Conservation (phyloP, 2,888 invertebrate genomes). For the Axea sp. region DNA sequence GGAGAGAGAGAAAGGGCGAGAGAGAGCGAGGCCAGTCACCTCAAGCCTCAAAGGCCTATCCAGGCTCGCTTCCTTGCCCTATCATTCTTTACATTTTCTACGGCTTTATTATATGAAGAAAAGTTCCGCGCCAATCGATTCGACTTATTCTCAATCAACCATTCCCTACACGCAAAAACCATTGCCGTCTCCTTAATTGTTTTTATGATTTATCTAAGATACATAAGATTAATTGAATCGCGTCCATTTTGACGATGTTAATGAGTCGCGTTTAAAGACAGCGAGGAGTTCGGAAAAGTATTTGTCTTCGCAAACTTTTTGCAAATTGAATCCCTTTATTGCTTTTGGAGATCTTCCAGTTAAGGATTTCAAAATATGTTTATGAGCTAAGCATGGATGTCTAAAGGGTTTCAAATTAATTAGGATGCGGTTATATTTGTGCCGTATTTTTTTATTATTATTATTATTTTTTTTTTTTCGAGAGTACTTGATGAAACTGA, state of each 20-base stretch:
- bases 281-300: not conserved
- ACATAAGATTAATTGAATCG: slow-evolving; percentile 47
- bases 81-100: slow-evolving; percentile 49
- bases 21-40: slow-evolving; percentile 53
- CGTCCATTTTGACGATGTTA: slow-evolving; percentile 9
- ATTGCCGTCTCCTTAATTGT: no score
- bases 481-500: slow-evolving; percentile 25
- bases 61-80: slow-evolving; percentile 41
- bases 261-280: slow-evolving; percentile 18
- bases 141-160: slow-evolving; percentile 22
- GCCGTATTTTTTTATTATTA: no score
- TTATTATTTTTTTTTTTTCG: slow-evolving; percentile 8
- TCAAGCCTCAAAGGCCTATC: slow-evolving; percentile 32
- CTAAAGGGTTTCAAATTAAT: slow-evolving; percentile 35
- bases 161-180: slow-evolving; percentile 6
- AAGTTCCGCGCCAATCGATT: slow-evolving; percentile 25
- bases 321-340: slow-evolving; percentile 28
- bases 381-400: slow-evolving; percentile 18
- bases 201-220: no score
- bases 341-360: slow-evolving; percentile 46
- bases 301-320: slow-evolving; percentile 20
- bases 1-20: no score
- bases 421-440: no score
- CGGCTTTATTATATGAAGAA: slow-evolving; percentile 37
- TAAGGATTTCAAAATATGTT: slow-evolving; percentile 24